A percentile compares a stretch with the other conserved stretches of the same genome.
phyloP scores from a whole-genome alignment of 2,113 vertebrate species.

The Laticauda colubrina region DNA sequence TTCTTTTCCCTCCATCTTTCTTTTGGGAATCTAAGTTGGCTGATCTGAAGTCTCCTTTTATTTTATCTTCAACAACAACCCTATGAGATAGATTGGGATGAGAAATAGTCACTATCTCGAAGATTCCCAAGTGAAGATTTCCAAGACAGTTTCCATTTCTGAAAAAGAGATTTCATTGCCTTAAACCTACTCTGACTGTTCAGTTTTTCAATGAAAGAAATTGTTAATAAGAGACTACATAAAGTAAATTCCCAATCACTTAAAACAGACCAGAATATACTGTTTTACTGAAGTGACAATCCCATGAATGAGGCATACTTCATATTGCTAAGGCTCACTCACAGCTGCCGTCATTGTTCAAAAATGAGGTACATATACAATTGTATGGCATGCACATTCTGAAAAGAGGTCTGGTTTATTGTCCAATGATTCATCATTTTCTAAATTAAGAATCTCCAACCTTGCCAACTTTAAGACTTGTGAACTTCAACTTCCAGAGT shows the following conservation, averaged over 20 bases:
- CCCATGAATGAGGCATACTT: fast-evolving
- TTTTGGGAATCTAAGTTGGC: not conserved
- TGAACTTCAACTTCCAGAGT: too few species aligned
- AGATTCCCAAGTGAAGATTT: not conserved
- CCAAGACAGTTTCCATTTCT: not conserved
- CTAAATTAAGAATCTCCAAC: constrained; percentile 19
- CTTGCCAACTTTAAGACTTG: too few species aligned
- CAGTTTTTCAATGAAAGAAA: not conserved
- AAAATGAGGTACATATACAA: constrained; percentile 41
- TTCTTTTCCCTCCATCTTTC: not conserved
- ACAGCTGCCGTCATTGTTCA: constrained; percentile 33
- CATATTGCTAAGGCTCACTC: fast-evolving
- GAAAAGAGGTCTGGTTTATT: constrained; percentile 16
- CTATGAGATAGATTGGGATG: not conserved
- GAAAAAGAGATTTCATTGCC: not conserved
- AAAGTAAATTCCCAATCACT: not conserved
- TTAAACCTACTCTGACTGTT: not conserved
- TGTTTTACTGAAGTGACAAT: not conserved
- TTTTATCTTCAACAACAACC: not conserved
- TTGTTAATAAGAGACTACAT: not conserved
- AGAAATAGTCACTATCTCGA: not conserved
- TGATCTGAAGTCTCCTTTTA: not conserved
- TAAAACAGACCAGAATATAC: not conserved
- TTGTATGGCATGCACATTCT: constrained; percentile 1
- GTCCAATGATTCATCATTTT: constrained; percentile 55